Conservation (phyloP, 1,140 invertebrate species). For the Conus betulinus region DNA sequence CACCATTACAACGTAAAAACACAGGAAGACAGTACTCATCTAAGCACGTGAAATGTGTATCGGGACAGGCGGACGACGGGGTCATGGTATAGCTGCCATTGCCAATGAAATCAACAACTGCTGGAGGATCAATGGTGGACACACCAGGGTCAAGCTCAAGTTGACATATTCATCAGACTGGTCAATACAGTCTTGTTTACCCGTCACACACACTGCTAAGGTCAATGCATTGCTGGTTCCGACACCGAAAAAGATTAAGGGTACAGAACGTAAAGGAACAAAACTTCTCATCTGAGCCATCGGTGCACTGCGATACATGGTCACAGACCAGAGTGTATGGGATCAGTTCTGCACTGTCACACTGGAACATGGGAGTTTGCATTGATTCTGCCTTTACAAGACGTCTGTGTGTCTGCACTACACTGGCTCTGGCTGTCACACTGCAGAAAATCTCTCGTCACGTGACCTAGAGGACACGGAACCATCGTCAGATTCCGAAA, state of each 20-base stretch:
- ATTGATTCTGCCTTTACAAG: not conserved
- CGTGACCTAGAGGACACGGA: conserved; percentile 20
- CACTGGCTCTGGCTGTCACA: not conserved
- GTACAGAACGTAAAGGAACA: not conserved
- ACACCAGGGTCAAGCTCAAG: too few relatives aligned
- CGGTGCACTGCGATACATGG: not conserved
- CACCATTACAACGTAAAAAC: conserved; percentile 3
- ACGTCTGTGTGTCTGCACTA: not conserved
- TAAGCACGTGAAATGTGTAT: conserved; percentile 6
- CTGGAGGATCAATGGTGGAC: not conserved
- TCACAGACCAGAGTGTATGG: conserved; percentile 24
- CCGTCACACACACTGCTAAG: not conserved
- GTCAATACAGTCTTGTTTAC: not conserved
- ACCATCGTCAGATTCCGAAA: not conserved
- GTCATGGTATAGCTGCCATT: not conserved
- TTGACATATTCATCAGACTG: conserved; percentile 14
- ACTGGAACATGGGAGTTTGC: not conserved
- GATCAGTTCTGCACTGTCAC: not conserved
- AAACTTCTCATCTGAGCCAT: conserved; percentile 14
- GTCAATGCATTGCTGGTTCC: conserved; percentile 10
- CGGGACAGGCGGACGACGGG: not conserved
- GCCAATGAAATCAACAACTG: not conserved
- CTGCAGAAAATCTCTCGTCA: not conserved
- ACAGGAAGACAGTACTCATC: conserved; percentile 21
- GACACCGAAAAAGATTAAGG: not conserved